Evolutionary conservation across 1,140 invertebrate genomes (phyloP).

Genomic region (Meloidogyne hapla): DNA sequence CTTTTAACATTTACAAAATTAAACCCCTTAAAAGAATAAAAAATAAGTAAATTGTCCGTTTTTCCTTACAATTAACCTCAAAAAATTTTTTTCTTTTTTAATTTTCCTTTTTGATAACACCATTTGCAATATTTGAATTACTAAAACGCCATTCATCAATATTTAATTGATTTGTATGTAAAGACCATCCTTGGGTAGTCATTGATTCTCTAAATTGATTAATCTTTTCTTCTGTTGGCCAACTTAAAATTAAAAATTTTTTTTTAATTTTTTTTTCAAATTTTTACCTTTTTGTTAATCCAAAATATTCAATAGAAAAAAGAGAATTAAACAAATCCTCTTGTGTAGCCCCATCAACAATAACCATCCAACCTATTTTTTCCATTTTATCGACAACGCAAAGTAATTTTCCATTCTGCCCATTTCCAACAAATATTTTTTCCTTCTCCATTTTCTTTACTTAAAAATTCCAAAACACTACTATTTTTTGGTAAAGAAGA

Average conservation of each 20-base stretch:
- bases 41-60: too few species aligned
- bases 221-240: slow-evolving; percentile 13
- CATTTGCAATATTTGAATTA: neutral
- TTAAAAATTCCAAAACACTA: neutral
- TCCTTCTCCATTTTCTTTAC: neutral
- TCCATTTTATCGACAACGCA: slow-evolving; percentile 3
- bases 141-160: slow-evolving; percentile 46
- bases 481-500: neutral
- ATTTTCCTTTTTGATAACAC: neutral
- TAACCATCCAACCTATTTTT: slow-evolving; percentile 7
- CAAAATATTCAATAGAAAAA: slow-evolving; percentile 21
- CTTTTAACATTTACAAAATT: too few species aligned
- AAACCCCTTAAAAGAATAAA: too few species aligned
- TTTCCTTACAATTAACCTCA: too few species aligned
- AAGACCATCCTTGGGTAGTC: slow-evolving; percentile 23
- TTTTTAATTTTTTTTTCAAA: neutral
- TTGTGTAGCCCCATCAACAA: neutral
- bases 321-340: slow-evolving; percentile 22
- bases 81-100: too few species aligned
- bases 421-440: neutral
- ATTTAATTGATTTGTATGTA: slow-evolving; percentile 36
- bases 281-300: slow-evolving; percentile 9
- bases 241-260: slow-evolving; percentile 1
- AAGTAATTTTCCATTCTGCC: neutral
- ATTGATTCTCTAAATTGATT: slow-evolving; percentile 30